A percentile compares a stretch with the other conserved stretches of the same genome.
phyloP scores from a whole-genome alignment of 23 tunicate genomes.

The Halocynthia aurantium region DNA sequence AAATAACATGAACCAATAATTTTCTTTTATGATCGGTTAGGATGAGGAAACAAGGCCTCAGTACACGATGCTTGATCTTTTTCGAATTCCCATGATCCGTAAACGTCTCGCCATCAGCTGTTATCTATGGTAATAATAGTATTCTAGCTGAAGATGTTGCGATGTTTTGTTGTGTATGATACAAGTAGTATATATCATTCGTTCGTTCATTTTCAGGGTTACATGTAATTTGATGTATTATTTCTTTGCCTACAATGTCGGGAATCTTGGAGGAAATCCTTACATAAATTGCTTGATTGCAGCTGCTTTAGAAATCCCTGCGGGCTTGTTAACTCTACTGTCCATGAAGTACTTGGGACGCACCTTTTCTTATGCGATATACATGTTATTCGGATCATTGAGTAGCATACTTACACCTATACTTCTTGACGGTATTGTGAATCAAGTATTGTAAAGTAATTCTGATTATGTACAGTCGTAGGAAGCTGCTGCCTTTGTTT shows the following conservation, averaged over 20 bases:
- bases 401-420: not conserved
- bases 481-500: too few species aligned
- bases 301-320: conserved; percentile 2
- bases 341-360: not conserved
- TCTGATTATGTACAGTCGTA: too few species aligned
- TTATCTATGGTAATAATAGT: not conserved
- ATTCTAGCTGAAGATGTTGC: not conserved
- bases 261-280: conserved; percentile 5
- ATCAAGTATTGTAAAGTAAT: not conserved
- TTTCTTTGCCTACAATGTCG: not conserved
- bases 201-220: not conserved
- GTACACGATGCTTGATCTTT: not conserved
- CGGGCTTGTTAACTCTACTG: not conserved
- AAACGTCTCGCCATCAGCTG: conserved; percentile 1
- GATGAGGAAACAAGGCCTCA: not conserved
- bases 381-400: not conserved
- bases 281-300: conserved; percentile 4
- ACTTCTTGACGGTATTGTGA: not conserved
- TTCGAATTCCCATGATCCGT: not conserved
- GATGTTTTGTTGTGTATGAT: too few species aligned
- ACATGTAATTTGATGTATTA: not conserved
- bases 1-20: too few species aligned
- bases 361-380: not conserved
- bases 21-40: too few species aligned
- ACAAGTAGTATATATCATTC: not conserved